A percentile compares a stretch with the other conserved stretches of the same genome.
These are phyloP conservation scores for Tringa solitaria DNA, from an alignment of 2,113 vertebrate genomes.

Conservation along the genomic window DNA sequence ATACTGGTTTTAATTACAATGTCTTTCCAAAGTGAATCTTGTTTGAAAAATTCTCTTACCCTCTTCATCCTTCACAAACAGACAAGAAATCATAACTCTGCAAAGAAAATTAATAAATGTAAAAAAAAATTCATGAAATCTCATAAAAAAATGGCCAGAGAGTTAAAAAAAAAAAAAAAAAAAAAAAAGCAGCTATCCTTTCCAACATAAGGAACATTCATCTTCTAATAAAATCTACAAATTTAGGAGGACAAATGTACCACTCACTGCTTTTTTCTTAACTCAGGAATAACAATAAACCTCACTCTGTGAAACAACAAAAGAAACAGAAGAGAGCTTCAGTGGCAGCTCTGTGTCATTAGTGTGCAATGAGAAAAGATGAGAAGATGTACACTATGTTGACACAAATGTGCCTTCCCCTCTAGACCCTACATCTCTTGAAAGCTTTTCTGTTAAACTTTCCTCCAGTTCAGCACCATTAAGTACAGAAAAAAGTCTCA, in stretches of 20 bases:
- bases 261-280: conserved; percentile 79
- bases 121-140: conserved; percentile 74
- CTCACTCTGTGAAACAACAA: conserved; percentile 81
- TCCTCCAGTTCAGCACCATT: conserved; percentile 80
- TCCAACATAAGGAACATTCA: conserved; percentile 77
- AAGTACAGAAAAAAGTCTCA: conserved; percentile 78
- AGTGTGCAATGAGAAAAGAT: conserved; percentile 89
- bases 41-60: conserved; percentile 61
- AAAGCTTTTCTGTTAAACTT: conserved; percentile 88
- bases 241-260: conserved; percentile 78
- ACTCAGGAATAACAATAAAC: conserved; percentile 84
- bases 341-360: conserved; percentile 84
- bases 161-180: conserved; percentile 14
- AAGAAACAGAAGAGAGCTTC: conserved; percentile 82
- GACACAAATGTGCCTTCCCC: conserved; percentile 83
- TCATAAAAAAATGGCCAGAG: conserved; percentile 60
- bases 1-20: conserved; percentile 63
- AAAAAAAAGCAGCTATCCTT: conserved; percentile 49
- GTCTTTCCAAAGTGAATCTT: conserved; percentile 32
- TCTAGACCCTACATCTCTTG: conserved; percentile 81
- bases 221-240: conserved; percentile 82
- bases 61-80: conserved; percentile 52
- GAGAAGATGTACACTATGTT: conserved; percentile 84
- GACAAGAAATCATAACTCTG: conserved; percentile 52
- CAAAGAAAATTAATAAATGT: conserved; percentile 73